These are phyloP conservation scores for Parnassius orleans DNA, from an alignment of 2,888 invertebrate species.

Conservation along the genomic window DNA sequence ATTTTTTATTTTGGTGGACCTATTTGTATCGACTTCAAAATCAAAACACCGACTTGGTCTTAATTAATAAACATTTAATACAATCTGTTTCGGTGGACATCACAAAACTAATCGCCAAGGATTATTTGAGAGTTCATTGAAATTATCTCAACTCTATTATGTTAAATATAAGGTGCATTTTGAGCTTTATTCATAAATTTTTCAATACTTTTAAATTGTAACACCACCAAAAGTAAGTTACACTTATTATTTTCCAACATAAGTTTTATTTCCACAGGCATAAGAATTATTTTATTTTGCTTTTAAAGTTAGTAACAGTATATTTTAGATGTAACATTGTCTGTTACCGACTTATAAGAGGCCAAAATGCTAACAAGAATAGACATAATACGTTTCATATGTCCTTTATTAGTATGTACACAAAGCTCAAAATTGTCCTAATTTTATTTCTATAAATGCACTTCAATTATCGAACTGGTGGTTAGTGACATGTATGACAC, in stretches of 20 bases:
- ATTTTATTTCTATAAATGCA: conserved; percentile 15
- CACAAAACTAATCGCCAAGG: conserved; percentile 25
- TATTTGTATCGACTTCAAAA: conserved; percentile 20
- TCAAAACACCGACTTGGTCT: conserved; percentile 21
- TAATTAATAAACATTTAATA: conserved; percentile 34
- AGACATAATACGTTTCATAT: not conserved
- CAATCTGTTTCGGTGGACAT: conserved; percentile 38
- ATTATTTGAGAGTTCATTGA: not conserved
- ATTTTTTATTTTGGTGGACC: not conserved
- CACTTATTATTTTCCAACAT: not conserved
- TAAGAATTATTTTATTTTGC: conserved; percentile 11
- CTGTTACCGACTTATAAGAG: conserved; percentile 6
- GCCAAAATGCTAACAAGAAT: not conserved
- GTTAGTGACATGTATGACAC: conserved; percentile 59
- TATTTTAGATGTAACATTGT: not conserved
- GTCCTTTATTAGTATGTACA: not conserved
- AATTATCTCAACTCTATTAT: not conserved
- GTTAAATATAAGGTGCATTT: not conserved
- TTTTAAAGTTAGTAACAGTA: not conserved
- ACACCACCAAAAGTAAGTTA: not conserved
- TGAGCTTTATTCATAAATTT: not conserved
- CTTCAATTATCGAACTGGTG: conserved; percentile 25
- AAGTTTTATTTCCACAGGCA: conserved; percentile 4
- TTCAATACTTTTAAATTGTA: conserved; percentile 1
- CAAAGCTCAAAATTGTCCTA: conserved; percentile 24